Evolutionary conservation across 64 coral and sea anemone genomes (phyloP).

Genomic region (Astreopora myriophthalma): DNA sequence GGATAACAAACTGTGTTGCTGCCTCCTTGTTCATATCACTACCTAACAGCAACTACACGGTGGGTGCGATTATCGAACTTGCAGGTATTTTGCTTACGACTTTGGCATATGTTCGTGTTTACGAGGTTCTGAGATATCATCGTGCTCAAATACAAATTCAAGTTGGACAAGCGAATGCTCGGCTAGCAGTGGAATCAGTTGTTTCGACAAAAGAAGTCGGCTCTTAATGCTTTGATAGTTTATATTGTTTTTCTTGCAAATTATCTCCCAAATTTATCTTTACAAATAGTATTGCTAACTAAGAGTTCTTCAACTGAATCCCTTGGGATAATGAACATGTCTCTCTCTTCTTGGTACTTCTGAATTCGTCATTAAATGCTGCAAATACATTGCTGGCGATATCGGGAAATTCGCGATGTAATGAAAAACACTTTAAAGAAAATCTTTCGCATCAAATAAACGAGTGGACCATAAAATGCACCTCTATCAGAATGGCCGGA

Average conservation of each 20-base stretch:
- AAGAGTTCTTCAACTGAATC: too few relatives aligned
- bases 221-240: neutral
- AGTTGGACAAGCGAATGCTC: neutral
- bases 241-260: neutral
- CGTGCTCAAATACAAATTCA: slow-evolving; percentile 9
- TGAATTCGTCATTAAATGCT: slow-evolving; percentile 34
- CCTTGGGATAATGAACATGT: neutral
- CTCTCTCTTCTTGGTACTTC: neutral
- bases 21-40: neutral
- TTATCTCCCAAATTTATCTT: neutral
- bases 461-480: too few relatives aligned
- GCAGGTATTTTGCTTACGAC: neutral
- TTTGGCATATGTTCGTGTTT: neutral
- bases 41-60: neutral
- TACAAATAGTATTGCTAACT: neutral
- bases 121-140: slow-evolving; percentile 15
- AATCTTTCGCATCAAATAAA: neutral
- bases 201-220: neutral
- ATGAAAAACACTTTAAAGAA: neutral
- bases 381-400: slow-evolving; percentile 13
- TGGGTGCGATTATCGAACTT: neutral
- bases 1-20: neutral
- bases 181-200: neutral
- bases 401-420: neutral
- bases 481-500: too few relatives aligned